phyloP scores from a whole-genome alignment of 1,140 invertebrate genomes.

The Hesperophylax magnus region DNA sequence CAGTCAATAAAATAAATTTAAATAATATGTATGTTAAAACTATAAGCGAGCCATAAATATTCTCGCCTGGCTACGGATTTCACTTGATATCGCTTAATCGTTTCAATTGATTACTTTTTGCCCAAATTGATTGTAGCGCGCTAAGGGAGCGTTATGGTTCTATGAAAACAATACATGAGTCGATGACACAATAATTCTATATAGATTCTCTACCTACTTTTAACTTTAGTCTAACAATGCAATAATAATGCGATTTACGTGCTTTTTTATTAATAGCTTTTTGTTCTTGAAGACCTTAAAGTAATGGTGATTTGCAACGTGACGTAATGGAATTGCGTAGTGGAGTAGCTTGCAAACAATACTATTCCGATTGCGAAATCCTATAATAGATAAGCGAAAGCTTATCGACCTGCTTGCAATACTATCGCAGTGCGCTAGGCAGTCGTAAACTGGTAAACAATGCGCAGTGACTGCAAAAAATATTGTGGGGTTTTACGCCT shows the following conservation, averaged over 20 bases:
- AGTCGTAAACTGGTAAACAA: conserved; percentile 8
- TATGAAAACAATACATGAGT: conserved; percentile 8
- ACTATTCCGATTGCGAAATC: background rate
- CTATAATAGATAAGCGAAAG: too few relatives aligned
- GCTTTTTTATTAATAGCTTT: conserved; percentile 24
- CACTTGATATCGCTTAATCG: conserved; percentile 29
- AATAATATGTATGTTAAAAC: conserved; percentile 31
- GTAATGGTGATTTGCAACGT: background rate
- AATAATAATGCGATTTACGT: conserved; percentile 30
- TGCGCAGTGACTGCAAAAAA: background rate
- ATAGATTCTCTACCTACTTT: background rate
- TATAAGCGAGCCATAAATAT: conserved; percentile 41
- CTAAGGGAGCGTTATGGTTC: conserved; percentile 7
- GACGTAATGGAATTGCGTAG: conserved; percentile 26
- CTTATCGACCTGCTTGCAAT: too few relatives aligned
- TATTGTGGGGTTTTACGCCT: too few relatives aligned
- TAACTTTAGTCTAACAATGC: conserved; percentile 8
- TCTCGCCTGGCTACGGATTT: conserved; percentile 23
- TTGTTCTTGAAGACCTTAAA: background rate
- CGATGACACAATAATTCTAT: conserved; percentile 35
- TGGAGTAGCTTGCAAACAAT: background rate
- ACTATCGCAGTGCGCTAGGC: too few relatives aligned
- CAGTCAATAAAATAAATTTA: conserved; percentile 14
- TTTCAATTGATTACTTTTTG: conserved; percentile 43
- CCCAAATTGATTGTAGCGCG: conserved; percentile 10